Conservation (phyloP, 1,140 invertebrate species). For the Drosophila nebulosa region DNA sequence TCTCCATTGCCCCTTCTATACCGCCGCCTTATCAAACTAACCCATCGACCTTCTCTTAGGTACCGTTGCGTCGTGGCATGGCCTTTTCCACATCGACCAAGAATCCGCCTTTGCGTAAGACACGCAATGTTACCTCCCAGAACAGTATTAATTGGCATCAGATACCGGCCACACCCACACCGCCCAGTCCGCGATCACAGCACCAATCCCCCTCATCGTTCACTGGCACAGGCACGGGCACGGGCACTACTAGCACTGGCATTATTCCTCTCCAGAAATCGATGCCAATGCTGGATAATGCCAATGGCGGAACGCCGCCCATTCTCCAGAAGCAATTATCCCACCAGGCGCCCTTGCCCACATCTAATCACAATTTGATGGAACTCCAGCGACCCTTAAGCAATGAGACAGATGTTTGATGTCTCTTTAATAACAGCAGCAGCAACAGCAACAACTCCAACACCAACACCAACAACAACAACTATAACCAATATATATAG, state of each 20-base stretch:
- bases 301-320: conserved; percentile 24
- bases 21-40: conserved; percentile 28
- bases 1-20: background rate
- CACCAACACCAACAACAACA: background rate
- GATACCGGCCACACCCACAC: conserved; percentile 69
- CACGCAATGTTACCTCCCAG: conserved; percentile 82
- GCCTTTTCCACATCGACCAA: conserved; percentile 84
- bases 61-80: conserved; percentile 85
- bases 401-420: conserved; percentile 70
- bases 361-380: conserved; percentile 25
- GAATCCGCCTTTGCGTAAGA: conserved; percentile 89
- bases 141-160: conserved; percentile 80
- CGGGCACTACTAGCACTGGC: background rate
- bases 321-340: conserved; percentile 58
- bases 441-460: background rate
- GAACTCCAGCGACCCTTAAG: conserved; percentile 40
- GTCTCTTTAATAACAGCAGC: background rate
- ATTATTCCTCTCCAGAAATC: conserved; percentile 29
- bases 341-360: conserved; percentile 51
- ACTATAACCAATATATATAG: background rate
- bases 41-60: conserved; percentile 60
- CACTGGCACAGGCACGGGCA: background rate
- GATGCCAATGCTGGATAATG: conserved; percentile 28
- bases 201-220: conserved; percentile 41
- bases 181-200: conserved; percentile 67